Conservation (phyloP, 2,888 invertebrate genomes). For the Eubasilissa splendida region DNA sequence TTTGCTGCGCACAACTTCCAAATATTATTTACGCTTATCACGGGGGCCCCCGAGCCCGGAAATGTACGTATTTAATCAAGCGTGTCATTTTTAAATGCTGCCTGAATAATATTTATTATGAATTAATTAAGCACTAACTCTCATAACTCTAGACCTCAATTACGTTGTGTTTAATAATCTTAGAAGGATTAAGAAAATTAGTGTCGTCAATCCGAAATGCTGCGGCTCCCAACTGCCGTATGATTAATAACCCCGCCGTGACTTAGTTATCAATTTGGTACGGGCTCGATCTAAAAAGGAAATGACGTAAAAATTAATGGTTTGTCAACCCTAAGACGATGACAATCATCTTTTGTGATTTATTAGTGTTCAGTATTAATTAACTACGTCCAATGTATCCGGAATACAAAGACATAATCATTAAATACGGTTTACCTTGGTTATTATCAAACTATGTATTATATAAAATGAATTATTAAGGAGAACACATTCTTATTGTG, state of each 20-base stretch:
- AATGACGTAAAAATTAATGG: slow-evolving; percentile 34
- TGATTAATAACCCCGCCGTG: slow-evolving; percentile 25
- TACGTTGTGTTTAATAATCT: no score
- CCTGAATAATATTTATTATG: background rate
- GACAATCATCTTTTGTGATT: slow-evolving; percentile 33
- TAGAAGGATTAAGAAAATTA: background rate
- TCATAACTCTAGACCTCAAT: no score
- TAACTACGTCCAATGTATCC: slow-evolving; percentile 20
- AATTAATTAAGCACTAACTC: background rate
- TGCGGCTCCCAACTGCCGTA: background rate
- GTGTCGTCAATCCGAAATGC: background rate
- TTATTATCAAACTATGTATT: no score
- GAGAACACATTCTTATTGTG: no score
- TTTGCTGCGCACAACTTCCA: no score
- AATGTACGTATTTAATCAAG: no score
- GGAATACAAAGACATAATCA: background rate
- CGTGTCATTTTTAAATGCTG: background rate
- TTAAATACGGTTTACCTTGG: background rate
- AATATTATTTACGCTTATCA: no score
- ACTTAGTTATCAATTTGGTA: slow-evolving; percentile 17
- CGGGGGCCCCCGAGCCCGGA: no score
- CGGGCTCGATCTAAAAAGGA: slow-evolving; percentile 10
- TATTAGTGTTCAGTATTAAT: slow-evolving; percentile 23
- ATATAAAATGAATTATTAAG: no score
- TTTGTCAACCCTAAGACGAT: slow-evolving; percentile 38